A percentile compares a stretch with the other conserved stretches of the same genome.
Evolutionary conservation across 2,113 vertebrate species (phyloP).

Genomic region (Hippocampus abdominalis): DNA sequence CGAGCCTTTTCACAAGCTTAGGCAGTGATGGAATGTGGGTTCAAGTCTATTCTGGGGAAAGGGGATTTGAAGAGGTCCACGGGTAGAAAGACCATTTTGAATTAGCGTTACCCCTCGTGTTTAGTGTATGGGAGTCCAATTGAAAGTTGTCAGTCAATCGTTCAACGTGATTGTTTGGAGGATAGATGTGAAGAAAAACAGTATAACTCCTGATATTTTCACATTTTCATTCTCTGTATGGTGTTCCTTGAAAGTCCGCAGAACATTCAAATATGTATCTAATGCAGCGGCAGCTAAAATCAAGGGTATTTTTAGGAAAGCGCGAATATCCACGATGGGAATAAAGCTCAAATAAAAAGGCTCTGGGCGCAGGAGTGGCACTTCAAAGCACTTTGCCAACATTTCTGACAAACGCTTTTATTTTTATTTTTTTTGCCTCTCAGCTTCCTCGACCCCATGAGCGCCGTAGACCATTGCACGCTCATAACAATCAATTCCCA

Average conservation of each 20-base stretch:
- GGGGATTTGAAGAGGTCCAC: too few relatives aligned
- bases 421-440: neutral
- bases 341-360: too few relatives aligned
- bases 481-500: neutral
- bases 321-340: neutral
- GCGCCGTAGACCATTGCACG: neutral
- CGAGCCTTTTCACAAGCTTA: neutral
- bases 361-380: neutral
- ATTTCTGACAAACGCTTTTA: neutral
- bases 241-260: too few relatives aligned
- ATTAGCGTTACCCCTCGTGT: too few relatives aligned
- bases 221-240: too few relatives aligned
- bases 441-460: neutral
- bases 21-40: neutral
- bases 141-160: too few relatives aligned
- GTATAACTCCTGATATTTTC: too few relatives aligned
- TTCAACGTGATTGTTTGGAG: too few relatives aligned
- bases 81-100: too few relatives aligned
- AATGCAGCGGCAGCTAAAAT: neutral
- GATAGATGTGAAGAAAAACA: too few relatives aligned
- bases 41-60: too few relatives aligned
- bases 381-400: neutral
- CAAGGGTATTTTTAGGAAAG: neutral
- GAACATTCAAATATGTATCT: neutral
- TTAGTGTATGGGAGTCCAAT: too few relatives aligned